Percentiles rank a stretch among this genome's conserved stretches.
Conservation (phyloP, 2,797 vertebrate species). For the Enteromius treurensis region DNA sequence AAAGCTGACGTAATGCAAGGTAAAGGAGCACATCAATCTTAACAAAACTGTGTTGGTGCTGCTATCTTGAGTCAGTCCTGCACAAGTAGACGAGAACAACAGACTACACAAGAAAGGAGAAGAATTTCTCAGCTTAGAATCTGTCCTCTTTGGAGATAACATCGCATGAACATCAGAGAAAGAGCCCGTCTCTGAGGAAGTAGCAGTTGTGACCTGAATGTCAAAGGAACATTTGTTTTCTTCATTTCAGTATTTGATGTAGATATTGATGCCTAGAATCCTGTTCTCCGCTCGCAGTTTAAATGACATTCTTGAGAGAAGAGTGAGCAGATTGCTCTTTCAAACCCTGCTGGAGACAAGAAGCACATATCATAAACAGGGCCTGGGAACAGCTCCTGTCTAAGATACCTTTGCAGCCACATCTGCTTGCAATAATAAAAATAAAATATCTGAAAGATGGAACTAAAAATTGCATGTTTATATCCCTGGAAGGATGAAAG, state of each 20-base stretch:
- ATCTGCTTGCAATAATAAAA: neutral
- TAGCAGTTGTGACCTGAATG: slow-evolving; percentile 4
- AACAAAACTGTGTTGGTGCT: neutral
- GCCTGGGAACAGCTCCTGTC: slow-evolving; percentile 10
- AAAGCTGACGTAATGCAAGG: neutral
- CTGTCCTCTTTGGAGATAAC: slow-evolving; percentile 17
- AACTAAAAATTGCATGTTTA: slow-evolving; percentile 6
- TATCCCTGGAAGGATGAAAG: neutral
- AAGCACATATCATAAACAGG: slow-evolving; percentile 11
- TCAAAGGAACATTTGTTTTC: slow-evolving; percentile 33
- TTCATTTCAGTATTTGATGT: slow-evolving; percentile 22
- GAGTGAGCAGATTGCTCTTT: slow-evolving; percentile 14
- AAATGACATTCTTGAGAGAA: slow-evolving; percentile 16
- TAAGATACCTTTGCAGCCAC: slow-evolving; percentile 7
- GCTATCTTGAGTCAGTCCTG: neutral
- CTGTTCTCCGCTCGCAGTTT: neutral
- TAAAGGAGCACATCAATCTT: neutral
- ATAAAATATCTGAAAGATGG: neutral
- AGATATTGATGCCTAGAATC: slow-evolving; percentile 16
- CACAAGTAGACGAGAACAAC: neutral
- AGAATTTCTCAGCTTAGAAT: neutral
- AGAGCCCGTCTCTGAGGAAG: neutral
- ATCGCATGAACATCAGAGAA: slow-evolving; percentile 10
- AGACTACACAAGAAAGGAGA: neutral
- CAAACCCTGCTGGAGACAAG: slow-evolving; percentile 5